A percentile compares a stretch with the other conserved stretches of the same genome.
Evolutionary conservation across 2,888 invertebrate genomes (phyloP).

Genomic region (Calliscelio sp.): DNA sequence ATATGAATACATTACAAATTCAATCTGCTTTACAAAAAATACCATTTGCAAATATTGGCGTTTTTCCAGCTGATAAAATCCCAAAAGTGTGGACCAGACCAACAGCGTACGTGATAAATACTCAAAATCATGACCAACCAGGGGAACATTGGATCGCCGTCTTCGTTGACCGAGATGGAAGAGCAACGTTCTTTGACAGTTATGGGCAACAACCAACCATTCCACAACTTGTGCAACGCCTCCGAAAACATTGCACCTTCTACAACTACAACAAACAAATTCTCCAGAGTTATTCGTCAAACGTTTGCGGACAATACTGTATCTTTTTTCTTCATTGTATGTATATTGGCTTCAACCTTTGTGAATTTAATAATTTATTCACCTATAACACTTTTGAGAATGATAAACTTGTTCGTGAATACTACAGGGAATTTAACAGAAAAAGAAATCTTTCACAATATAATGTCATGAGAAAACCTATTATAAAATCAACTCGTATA

Average conservation of each 20-base stretch:
- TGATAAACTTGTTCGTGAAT: constrained; percentile 5
- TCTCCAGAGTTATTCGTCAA: neutral
- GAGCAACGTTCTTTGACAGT: constrained; percentile 5
- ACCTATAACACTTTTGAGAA: neutral
- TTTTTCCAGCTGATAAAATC: constrained; percentile 12
- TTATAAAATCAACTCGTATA: too few species aligned
- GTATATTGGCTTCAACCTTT: neutral
- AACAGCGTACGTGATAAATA: neutral
- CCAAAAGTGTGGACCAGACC: neutral
- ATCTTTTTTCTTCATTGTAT: constrained; percentile 7
- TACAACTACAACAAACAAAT: neutral
- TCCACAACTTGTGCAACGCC: neutral
- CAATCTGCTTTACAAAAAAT: neutral
- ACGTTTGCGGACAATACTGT: constrained; percentile 17
- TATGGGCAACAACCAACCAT: constrained; percentile 6
- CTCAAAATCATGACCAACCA: neutral
- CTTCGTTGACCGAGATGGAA: neutral
- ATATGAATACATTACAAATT: neutral
- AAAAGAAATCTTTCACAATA: neutral
- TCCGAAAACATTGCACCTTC: neutral
- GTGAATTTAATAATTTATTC: constrained; percentile 9
- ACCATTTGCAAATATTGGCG: neutral
- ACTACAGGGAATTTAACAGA: neutral
- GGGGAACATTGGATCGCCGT: constrained; percentile 29
- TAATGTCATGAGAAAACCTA: too few species aligned